Conservation (phyloP, 2,888 invertebrate genomes). For the Apamea sordens region DNA sequence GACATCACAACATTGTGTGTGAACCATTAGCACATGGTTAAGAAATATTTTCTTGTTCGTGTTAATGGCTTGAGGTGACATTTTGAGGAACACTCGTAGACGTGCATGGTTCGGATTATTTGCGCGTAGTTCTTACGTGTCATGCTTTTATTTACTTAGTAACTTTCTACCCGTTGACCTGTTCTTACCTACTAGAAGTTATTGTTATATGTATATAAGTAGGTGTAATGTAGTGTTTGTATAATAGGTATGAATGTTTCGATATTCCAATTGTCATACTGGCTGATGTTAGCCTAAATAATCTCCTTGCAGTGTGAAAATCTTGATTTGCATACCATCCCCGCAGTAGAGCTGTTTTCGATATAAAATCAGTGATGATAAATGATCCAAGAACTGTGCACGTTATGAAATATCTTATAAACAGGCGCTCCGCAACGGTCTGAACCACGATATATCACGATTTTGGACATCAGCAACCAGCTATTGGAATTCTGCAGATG, state of each 20-base stretch:
- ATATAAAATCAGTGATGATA: slow-evolving; percentile 76
- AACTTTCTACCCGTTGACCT: slow-evolving; percentile 25
- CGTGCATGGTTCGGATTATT: slow-evolving; percentile 36
- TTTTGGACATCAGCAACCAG: slow-evolving; percentile 85
- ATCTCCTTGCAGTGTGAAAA: slow-evolving; percentile 17
- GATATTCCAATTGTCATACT: slow-evolving; percentile 1
- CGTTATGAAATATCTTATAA: slow-evolving; percentile 89
- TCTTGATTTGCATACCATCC: slow-evolving; percentile 26
- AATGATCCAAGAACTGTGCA: slow-evolving; percentile 75
- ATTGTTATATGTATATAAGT: not conserved
- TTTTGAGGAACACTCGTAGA: slow-evolving; percentile 31
- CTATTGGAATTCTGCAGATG: slow-evolving; percentile 87
- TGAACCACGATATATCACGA: slow-evolving; percentile 86
- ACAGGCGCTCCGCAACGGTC: slow-evolving; percentile 80
- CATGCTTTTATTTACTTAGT: slow-evolving; percentile 20
- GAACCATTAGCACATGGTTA: slow-evolving; percentile 79
- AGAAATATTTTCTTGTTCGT: slow-evolving; percentile 75
- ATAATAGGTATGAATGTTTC: not conserved
- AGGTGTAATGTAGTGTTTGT: not conserved
- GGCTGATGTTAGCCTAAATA: not conserved
- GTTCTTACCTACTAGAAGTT: not conserved
- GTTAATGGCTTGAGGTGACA: slow-evolving; percentile 68
- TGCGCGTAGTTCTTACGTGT: slow-evolving; percentile 28
- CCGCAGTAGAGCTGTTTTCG: slow-evolving; percentile 21
- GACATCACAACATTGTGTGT: slow-evolving; percentile 73